Evolutionary conservation across 2,113 vertebrate genomes (phyloP).

Genomic region (Pan paniscus): DNA sequence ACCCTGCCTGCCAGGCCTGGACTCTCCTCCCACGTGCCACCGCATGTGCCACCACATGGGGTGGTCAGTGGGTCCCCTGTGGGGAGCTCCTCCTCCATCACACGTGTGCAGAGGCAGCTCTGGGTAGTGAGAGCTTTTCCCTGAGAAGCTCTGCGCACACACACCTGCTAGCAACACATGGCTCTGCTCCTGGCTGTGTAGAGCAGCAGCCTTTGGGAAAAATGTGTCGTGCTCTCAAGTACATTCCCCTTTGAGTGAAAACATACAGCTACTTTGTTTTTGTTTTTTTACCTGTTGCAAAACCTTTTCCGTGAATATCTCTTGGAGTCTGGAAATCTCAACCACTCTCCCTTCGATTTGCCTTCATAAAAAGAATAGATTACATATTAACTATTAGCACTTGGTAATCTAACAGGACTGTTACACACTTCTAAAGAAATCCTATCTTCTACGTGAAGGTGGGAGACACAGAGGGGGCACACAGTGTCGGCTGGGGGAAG

Average conservation of each 20-base stretch:
- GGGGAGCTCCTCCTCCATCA: background rate
- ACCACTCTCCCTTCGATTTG: slow-evolving; percentile 99
- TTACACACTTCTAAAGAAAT: background rate
- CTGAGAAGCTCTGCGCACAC: fast-evolving
- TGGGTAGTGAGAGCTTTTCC: background rate
- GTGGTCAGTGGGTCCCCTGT: background rate
- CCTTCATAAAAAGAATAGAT: slow-evolving; percentile 80
- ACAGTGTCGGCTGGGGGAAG: no score
- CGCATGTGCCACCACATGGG: fast-evolving
- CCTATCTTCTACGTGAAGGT: background rate
- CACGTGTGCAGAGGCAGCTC: fast-evolving
- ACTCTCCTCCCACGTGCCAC: background rate
- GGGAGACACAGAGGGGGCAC: no score
- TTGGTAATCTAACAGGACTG: background rate
- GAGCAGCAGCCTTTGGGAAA: no score
- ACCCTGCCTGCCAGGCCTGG: background rate
- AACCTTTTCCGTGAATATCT: slow-evolving; percentile 98
- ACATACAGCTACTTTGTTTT: background rate
- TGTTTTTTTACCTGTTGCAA: slow-evolving; percentile 91
- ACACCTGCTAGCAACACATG: fast-evolving
- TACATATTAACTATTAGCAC: background rate
- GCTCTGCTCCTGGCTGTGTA: background rate
- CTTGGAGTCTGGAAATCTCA: slow-evolving; percentile 97
- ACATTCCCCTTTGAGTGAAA: background rate
- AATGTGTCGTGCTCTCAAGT: fast-evolving